Evolutionary conservation across 2,888 invertebrate genomes (phyloP).

Genomic region (Lasioglossum villosulum): DNA sequence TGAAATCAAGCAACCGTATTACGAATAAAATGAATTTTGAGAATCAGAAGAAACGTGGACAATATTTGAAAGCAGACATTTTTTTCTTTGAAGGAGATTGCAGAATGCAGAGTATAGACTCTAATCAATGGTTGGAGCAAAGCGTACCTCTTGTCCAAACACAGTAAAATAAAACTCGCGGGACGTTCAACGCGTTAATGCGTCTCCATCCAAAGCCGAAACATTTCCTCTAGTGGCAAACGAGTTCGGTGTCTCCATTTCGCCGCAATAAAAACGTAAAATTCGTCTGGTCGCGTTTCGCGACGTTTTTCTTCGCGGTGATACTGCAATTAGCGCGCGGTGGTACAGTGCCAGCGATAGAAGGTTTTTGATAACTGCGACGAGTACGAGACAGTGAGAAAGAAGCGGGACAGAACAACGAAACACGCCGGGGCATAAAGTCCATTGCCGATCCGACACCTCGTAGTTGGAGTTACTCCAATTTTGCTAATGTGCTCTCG

Average conservation of each 20-base stretch:
- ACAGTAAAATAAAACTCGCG: neutral
- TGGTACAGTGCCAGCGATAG: conserved; percentile 5
- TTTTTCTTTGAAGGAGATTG: too few relatives aligned
- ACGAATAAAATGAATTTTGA: too few relatives aligned
- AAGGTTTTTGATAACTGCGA: conserved; percentile 9
- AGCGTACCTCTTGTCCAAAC: too few relatives aligned
- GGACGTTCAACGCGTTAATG: neutral
- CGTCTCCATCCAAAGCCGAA: neutral
- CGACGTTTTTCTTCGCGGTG: neutral
- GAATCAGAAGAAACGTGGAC: too few relatives aligned
- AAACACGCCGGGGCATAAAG: conserved; percentile 47
- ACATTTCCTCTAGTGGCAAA: neutral
- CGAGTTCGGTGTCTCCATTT: neutral
- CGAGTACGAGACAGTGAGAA: neutral
- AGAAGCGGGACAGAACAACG: conserved; percentile 27
- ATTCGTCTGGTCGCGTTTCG: neutral
- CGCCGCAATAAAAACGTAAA: neutral
- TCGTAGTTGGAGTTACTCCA: conserved; percentile 80
- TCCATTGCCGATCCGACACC: conserved; percentile 69
- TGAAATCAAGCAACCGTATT: too few relatives aligned
- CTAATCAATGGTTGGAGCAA: too few relatives aligned
- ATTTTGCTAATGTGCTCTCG: conserved; percentile 81
- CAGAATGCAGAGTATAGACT: too few relatives aligned
- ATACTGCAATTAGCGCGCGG: conserved; percentile 5
- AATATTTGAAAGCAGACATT: too few relatives aligned